Evolutionary conservation across 2,113 vertebrate species (phyloP), one percentile per base, ranked within the genome.

Genomic region (Mormyrus iriodes): DNA sequence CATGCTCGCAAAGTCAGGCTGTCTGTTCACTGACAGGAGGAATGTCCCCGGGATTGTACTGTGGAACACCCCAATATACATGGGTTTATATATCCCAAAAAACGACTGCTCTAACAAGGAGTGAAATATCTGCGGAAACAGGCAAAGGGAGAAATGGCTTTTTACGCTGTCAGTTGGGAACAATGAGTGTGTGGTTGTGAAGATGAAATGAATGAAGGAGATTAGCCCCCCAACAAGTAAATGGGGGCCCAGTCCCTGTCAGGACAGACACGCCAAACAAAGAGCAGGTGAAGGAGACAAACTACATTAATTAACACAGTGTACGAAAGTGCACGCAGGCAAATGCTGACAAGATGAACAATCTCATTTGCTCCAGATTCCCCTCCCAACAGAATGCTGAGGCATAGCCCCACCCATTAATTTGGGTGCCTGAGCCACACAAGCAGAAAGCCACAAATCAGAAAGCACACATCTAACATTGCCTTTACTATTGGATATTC

Each of bases 301-400:
- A 94, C 92, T 90, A 91, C 93, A 95, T 95, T 95, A 93, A 94
- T 92, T 93, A 93, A 96, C 95, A 95, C 95, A 94, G 95, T 91
- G 93, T 93, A 95, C 95, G 95, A 94, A 95, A 95, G 91, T 91
- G 93, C 92, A 92, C 89, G 91, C 89, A 91, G 91, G 93, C 95
- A 96, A 95, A 95, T 92, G 93, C 88, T 93, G 93, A 52, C 27
- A 92, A 96, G 96, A 96, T 95, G 95, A 96, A 97, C 95, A 89
- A 90, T 94, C 95, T 96, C 93, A 95, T 96, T 96, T 96, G 94
- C 95, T 93, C 91, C 87, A 92, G 90, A 88, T 17, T 0, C 92
- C 91, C 91, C 49, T 35, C 4, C 88, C 58, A 89, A 93, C 93
- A 94, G 92, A 86, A 86, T 5, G 13, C 27, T 94, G 91, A 92